A percentile compares a stretch with the other conserved stretches of the same genome.
Evolutionary conservation across 1,140 invertebrate species (phyloP).

Genomic region (Monomorium pharaonis): DNA sequence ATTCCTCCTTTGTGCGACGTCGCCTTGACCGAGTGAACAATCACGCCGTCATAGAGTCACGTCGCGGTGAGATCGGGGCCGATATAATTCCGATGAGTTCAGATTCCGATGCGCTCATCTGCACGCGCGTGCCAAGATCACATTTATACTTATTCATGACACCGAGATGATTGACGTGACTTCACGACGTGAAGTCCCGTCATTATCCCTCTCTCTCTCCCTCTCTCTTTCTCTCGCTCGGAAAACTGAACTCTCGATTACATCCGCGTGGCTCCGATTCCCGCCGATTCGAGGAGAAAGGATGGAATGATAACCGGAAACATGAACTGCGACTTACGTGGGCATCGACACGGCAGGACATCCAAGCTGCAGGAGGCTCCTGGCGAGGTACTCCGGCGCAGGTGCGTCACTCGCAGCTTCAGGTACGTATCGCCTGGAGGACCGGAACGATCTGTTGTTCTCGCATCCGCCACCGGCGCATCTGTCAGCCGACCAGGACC

Average conservation of each 20-base stretch:
- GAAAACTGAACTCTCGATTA: background rate
- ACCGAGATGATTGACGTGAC: background rate
- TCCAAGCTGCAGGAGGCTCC: slow-evolving; percentile 81
- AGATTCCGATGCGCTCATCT: background rate
- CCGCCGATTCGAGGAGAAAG: background rate
- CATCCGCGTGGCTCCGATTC: background rate
- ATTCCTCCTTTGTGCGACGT: background rate
- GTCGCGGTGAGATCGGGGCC: slow-evolving; percentile 7
- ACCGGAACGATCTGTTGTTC: slow-evolving; percentile 54
- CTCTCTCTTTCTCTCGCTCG: background rate
- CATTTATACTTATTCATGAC: background rate
- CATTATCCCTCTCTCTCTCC: background rate
- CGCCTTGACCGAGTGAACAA: slow-evolving; percentile 29
- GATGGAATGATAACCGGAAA: background rate
- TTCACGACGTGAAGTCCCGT: background rate
- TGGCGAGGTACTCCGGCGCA: slow-evolving; percentile 79
- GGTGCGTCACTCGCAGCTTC: slow-evolving; percentile 71
- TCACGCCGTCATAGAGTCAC: background rate
- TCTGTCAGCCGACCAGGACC: slow-evolving; percentile 27
- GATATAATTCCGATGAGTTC: slow-evolving; percentile 28
- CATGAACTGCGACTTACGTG: slow-evolving; percentile 75
- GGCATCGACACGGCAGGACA: slow-evolving; percentile 81
- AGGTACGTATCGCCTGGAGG: slow-evolving; percentile 68
- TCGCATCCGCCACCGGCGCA: slow-evolving; percentile 16
- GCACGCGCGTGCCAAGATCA: background rate